Evolutionary conservation across 2,797 vertebrate species (phyloP).

Genomic region (Dallia pectoralis): DNA sequence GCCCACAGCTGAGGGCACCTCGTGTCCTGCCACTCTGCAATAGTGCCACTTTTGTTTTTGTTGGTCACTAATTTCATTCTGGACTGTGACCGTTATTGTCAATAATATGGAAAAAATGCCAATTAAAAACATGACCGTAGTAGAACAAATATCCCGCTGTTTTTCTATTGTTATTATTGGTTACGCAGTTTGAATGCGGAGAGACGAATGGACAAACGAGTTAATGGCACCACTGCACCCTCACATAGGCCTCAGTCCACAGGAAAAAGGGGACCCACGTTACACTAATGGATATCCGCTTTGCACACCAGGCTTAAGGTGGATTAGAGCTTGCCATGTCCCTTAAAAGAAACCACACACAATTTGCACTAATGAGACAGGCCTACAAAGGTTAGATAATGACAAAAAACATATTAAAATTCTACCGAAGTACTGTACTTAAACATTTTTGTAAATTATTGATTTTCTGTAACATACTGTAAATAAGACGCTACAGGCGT

Average conservation of each 20-base stretch:
- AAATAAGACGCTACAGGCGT: too few species aligned
- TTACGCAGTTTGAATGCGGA: background rate
- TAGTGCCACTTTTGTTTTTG: conserved; percentile 83
- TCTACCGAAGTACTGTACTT: background rate
- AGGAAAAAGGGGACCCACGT: conserved; percentile 50
- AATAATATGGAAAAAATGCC: conserved; percentile 68
- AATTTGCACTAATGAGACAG: background rate
- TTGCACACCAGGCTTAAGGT: conserved; percentile 56
- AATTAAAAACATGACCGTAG: conserved; percentile 72
- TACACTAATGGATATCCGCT: conserved; percentile 64
- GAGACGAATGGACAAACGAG: background rate
- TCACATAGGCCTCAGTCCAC: background rate
- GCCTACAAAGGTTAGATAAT: background rate
- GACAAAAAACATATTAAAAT: background rate
- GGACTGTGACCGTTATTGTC: conserved; percentile 73
- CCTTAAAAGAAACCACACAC: conserved; percentile 40
- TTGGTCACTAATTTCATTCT: conserved; percentile 75
- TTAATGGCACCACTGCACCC: background rate
- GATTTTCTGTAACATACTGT: too few species aligned
- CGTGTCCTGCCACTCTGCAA: conserved; percentile 85
- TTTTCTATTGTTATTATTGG: conserved; percentile 19
- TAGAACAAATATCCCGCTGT: conserved; percentile 48
- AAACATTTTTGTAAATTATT: too few species aligned
- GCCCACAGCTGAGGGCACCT: conserved; percentile 75
- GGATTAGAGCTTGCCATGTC: conserved; percentile 66